Evolutionary conservation across 2,797 vertebrate species (phyloP).

Genomic region (Onychomys leucogaster): DNA sequence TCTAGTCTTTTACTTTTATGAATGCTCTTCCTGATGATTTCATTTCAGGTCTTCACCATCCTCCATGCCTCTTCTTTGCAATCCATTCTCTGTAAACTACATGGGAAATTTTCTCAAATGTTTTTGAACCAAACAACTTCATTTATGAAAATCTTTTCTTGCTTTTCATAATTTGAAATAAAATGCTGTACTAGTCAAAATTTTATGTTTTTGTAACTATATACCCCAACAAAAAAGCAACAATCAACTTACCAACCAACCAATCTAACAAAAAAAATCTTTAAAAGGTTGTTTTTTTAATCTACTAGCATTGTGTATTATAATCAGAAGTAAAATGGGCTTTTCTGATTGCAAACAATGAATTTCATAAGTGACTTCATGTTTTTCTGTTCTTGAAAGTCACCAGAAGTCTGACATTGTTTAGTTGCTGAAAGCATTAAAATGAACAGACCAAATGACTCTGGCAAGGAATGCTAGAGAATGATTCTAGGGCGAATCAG

Average conservation of each 20-base stretch:
- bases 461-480: background rate
- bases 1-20: background rate
- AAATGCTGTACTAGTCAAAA: background rate
- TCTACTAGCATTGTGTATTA: background rate
- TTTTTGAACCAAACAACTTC: background rate
- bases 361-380: background rate
- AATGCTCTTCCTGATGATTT: background rate
- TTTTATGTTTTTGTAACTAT: background rate
- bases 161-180: background rate
- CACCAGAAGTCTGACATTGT: background rate
- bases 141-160: background rate
- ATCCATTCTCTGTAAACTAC: background rate
- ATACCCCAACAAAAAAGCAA: background rate
- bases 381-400: background rate
- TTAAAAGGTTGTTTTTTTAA: background rate
- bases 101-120: background rate
- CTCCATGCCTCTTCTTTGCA: background rate
- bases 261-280: background rate
- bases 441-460: background rate
- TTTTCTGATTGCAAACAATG: background rate
- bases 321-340: background rate
- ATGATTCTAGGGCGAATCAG: background rate
- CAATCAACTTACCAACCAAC: background rate
- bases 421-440: conserved; percentile 6
- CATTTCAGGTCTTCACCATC: background rate